Conservation (phyloP, 2,113 vertebrate genomes). For the Lagopus muta region DNA sequence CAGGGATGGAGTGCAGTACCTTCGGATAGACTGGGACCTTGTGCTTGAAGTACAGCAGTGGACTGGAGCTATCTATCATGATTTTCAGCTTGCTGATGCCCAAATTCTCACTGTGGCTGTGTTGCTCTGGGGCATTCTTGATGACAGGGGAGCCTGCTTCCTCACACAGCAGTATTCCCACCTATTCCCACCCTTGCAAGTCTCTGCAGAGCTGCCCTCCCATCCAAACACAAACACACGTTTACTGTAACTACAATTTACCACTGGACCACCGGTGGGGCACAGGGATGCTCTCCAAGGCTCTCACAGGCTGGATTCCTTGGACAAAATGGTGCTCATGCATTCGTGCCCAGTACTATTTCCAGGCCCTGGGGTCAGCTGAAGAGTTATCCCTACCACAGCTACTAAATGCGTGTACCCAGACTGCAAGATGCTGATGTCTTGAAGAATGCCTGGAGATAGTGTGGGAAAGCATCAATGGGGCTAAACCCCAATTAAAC, state of each 20-base stretch:
- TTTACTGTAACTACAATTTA: neutral
- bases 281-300: neutral
- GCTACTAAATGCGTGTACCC: neutral
- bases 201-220: neutral
- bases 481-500: neutral
- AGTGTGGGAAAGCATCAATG: neutral
- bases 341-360: neutral
- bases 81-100: too few species aligned
- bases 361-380: neutral
- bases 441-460: neutral
- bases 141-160: neutral
- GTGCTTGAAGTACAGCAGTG: too few species aligned
- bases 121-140: neutral
- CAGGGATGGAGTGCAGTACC: too few species aligned
- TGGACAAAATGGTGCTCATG: neutral
- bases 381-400: neutral
- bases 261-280: neutral
- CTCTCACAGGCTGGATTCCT: neutral
- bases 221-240: neutral
- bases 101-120: neutral
- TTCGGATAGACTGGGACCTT: too few species aligned
- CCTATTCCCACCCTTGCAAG: neutral
- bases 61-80: too few species aligned
- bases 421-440: neutral
- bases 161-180: neutral